Evolutionary conservation across 2,888 invertebrate species (phyloP).

Genomic region (Drosophila emarginata): DNA sequence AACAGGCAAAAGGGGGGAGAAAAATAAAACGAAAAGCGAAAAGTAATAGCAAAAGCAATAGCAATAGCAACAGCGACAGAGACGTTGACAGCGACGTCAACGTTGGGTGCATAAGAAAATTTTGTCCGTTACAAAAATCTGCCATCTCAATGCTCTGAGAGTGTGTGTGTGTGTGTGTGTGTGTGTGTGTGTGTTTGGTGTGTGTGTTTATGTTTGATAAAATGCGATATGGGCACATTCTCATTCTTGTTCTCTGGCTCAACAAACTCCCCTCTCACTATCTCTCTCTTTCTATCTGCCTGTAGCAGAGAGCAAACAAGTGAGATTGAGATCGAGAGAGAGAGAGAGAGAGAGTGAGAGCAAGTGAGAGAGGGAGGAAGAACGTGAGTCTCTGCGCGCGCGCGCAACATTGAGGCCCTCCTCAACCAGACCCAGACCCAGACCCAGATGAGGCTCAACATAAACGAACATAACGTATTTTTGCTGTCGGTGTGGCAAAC

Average conservation of each 20-base stretch:
- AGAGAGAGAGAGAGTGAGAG: slow-evolving; percentile 17
- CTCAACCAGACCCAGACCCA: slow-evolving; percentile 37
- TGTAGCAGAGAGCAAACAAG: slow-evolving; percentile 16
- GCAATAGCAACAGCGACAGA: slow-evolving; percentile 21
- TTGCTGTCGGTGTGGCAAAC: slow-evolving; percentile 71
- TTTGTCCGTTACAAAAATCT: slow-evolving; percentile 77
- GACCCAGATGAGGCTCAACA: slow-evolving; percentile 60
- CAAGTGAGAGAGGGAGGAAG: slow-evolving; percentile 32
- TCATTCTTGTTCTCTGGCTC: slow-evolving; percentile 26
- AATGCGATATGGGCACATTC: slow-evolving; percentile 77
- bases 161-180: slow-evolving; percentile 39
- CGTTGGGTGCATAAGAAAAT: slow-evolving; percentile 63
- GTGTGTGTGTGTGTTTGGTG: slow-evolving; percentile 64
- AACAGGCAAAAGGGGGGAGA: not conserved
- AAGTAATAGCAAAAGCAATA: slow-evolving; percentile 35
- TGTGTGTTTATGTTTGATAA: slow-evolving; percentile 73
- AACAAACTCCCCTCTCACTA: slow-evolving; percentile 33
- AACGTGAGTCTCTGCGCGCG: slow-evolving; percentile 56
- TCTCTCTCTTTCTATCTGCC: slow-evolving; percentile 16
- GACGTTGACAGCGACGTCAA: slow-evolving; percentile 19
- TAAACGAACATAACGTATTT: slow-evolving; percentile 75
- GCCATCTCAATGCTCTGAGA: slow-evolving; percentile 42
- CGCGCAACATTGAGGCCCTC: slow-evolving; percentile 50
- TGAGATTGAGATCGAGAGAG: slow-evolving; percentile 14
- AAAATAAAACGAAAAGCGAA: too few species aligned